A percentile compares a stretch with the other conserved stretches of the same genome.
These are phyloP conservation scores for Lepas anatifera DNA, from an alignment of 2,888 invertebrate species.

Conservation along the genomic window DNA sequence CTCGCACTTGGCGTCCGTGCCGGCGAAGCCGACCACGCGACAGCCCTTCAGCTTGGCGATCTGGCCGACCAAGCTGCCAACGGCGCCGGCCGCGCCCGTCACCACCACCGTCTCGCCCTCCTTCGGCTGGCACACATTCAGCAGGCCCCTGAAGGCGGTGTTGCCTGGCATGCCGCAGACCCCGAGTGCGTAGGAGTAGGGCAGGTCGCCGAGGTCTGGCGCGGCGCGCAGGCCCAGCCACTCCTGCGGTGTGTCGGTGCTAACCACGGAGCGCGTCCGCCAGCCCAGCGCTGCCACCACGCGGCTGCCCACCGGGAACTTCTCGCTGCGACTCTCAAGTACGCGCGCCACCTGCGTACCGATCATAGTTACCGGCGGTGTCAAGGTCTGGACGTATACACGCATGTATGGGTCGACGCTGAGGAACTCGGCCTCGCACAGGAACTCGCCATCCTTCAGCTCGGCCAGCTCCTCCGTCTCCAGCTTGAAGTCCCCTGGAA, in stretches of 20 bases:
- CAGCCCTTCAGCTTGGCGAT: slow-evolving; percentile 56
- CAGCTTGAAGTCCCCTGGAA: slow-evolving; percentile 48
- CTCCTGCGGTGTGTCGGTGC: slow-evolving; percentile 43
- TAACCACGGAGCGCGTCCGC: slow-evolving; percentile 46
- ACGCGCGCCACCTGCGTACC: slow-evolving; percentile 60
- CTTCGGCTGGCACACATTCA: slow-evolving; percentile 56
- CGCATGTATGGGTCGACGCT: slow-evolving; percentile 17
- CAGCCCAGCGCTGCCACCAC: slow-evolving; percentile 54
- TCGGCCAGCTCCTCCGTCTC: slow-evolving; percentile 52
- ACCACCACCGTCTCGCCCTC: slow-evolving; percentile 58
- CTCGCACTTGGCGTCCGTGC: slow-evolving; percentile 53
- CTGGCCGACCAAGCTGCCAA: slow-evolving; percentile 64
- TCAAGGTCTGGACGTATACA: neutral
- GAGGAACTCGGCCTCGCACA: slow-evolving; percentile 14
- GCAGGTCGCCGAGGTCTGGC: slow-evolving; percentile 41
- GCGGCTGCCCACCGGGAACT: slow-evolving; percentile 50
- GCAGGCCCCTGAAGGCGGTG: slow-evolving; percentile 60
- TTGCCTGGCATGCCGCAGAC: slow-evolving; percentile 55
- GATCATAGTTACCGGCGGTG: slow-evolving; percentile 39
- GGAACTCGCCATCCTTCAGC: slow-evolving; percentile 54
- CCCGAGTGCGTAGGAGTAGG: slow-evolving; percentile 49
- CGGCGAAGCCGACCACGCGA: slow-evolving; percentile 57
- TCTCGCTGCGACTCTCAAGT: slow-evolving; percentile 48
- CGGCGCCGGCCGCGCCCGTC: slow-evolving; percentile 63
- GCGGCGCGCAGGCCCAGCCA: slow-evolving; percentile 45